A percentile compares a stretch with the other conserved stretches of the same genome.
phyloP scores from a whole-genome alignment of 2,113 vertebrate species.

The Protomyctophum bolini region DNA sequence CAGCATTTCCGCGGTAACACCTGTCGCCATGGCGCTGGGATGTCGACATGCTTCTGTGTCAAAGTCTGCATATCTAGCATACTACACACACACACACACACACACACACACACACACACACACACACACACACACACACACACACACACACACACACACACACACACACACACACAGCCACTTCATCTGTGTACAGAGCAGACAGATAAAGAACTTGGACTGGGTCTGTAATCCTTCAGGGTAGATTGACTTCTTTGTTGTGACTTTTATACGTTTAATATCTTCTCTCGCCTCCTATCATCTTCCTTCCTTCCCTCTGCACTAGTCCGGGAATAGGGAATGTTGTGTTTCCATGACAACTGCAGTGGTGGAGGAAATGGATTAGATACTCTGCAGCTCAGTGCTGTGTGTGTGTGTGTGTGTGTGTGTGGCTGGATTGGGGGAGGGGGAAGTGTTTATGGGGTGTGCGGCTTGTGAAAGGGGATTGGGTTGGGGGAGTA shows the following conservation, averaged over 20 bases:
- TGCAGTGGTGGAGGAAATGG: conserved; percentile 55
- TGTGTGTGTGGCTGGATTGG: conserved; percentile 22
- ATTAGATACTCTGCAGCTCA: conserved; percentile 47
- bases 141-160: conserved; percentile 1
- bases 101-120: background rate
- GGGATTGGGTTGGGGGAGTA: conserved; percentile 38
- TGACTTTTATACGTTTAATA: conserved; percentile 9
- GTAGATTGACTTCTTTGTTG: conserved; percentile 31
- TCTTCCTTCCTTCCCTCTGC: conserved; percentile 3
- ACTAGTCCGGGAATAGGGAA: conserved; percentile 42
- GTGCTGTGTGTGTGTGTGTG: conserved; percentile 38
- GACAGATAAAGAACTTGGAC: background rate
- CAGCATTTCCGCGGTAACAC: conserved; percentile 69
- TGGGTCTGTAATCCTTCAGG: conserved; percentile 24
- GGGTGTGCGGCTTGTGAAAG: conserved; percentile 32
- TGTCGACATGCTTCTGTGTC: conserved; percentile 65
- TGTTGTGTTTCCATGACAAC: conserved; percentile 72
- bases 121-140: background rate
- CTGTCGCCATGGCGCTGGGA: conserved; percentile 67
- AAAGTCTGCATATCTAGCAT: conserved; percentile 50
- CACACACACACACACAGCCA: background rate
- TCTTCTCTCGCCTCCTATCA: background rate
- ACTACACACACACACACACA: conserved; percentile 3
- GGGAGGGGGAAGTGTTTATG: conserved; percentile 24
- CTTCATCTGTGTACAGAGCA: conserved; percentile 7